A percentile compares a stretch with the other conserved stretches of the same genome.
Conservation (phyloP, 2,797 vertebrate species). For the Apodemus agrarius region DNA sequence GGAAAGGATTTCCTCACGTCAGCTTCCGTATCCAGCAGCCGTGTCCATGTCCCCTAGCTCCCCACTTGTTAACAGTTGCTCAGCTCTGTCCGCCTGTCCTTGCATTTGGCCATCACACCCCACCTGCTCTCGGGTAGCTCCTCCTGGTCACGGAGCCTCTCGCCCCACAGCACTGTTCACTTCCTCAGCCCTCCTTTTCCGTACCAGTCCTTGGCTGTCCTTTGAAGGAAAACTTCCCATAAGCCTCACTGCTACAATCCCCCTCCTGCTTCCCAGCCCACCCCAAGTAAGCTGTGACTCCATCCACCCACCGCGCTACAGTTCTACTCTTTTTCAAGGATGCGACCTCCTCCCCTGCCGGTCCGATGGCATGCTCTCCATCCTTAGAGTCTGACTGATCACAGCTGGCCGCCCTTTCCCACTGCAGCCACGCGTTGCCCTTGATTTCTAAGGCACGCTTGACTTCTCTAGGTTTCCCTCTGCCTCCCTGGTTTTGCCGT, state of each 20-base stretch:
- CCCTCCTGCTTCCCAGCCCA: not conserved
- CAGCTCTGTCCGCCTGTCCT: not conserved
- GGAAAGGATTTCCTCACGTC: not conserved
- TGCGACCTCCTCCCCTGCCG: not conserved
- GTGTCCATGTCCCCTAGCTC: not conserved
- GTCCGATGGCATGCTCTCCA: not conserved
- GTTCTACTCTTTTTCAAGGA: not conserved
- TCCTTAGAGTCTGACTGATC: not conserved
- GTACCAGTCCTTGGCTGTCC: not conserved
- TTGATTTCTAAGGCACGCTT: not conserved
- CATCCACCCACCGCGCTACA: not conserved
- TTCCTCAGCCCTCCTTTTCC: not conserved
- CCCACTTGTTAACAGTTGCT: not conserved
- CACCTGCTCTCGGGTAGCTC: not conserved
- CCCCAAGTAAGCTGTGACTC: not conserved
- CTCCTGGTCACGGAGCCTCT: not conserved
- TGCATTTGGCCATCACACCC: not conserved
- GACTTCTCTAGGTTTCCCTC: not conserved
- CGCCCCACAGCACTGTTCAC: not conserved
- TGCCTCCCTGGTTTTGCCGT: not conserved
- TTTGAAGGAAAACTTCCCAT: constrained; percentile 10
- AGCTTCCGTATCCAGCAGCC: not conserved
- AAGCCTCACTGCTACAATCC: not conserved
- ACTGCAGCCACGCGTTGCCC: not conserved
- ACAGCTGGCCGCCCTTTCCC: not conserved